Base-by-base conservation (phyloP, 2,888 invertebrate species). In the Mesochorus sp. region DNA sequence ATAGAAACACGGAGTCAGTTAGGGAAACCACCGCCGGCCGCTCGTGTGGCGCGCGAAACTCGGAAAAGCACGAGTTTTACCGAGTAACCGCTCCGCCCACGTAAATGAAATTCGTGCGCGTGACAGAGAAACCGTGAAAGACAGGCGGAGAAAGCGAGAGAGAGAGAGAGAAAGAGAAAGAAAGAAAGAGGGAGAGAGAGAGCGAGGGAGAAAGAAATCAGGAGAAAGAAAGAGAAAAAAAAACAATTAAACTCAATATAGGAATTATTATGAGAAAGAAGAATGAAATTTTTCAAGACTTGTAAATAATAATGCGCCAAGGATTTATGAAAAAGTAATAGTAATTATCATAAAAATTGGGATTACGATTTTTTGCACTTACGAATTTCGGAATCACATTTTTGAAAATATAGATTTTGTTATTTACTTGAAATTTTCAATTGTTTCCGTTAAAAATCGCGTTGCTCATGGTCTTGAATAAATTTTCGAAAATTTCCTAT, bases 1-100 rank as follows among this genome's bases (percentile, higher is more conserved):
- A 44, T 47, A 47, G 49, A 62, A 17, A 47, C 19, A 44, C 5
- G 44, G 37, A 61, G 53, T 12, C 49, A 68, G 79, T 74, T 79
- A 44, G 74, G 70, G 37, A 77, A 78, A 71, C 44, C 28, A 47
- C 68, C 72, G 73, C 72, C 53, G 66, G 34, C 47, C 57, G 51
- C 59, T 71, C n/a, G n/a, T 57, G 79, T 42, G 74, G 74, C 70
- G 74, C 57, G 57, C 44, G 34, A 75, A 71, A 19, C 76, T 71
- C 77, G 77, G 77, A 80, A 81, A 81, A 80, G 79, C 73, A 80
- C 79, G 81, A 80, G 39, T 67, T 53, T 66, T 19, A 72, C 81
- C 76, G 80, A 80, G 73, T 71, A 78, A 71, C 68, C 76, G 81
- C 67, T 79, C 74, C 74, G 70, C 80, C 80, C 81, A 81, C 73